Evolutionary conservation across 2,113 vertebrate species (phyloP), one percentile per base, ranked within the genome.

Genomic region (Phyllostomus discolor): DNA sequence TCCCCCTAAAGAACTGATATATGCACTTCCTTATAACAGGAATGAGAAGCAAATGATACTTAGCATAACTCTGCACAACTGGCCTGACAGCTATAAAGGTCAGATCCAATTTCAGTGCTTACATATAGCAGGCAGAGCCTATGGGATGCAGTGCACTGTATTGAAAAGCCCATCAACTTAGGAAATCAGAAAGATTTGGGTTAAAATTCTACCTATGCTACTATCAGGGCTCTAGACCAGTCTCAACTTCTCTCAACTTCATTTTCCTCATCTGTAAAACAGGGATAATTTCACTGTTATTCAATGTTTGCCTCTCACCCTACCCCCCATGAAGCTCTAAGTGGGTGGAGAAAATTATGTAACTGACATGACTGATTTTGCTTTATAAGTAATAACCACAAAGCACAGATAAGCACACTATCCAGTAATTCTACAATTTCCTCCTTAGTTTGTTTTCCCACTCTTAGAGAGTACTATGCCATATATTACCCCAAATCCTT

Each of bases 151-250:
- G 33, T 11, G 1, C 8, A 76, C 16, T 78, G 1, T 24, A 81
- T 7, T 83, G 62, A 59, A 88, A 87, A 90, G 70, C 20, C 64
- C 52, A 66, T 15, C 3, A 38, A 59, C 69, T 38, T 62, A 84
- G 43, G 57, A 85, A 95, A 96, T 59, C 72, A 48, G 38, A 88
- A 67, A 85, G n/a, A 83, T 76, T 41, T 57, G 62, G 41, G 57
- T 19, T 97, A 76, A 96, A 96, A 94, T 94, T n/a, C 48, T 62
- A 67, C 20, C 10, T 57, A n/a, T 9, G 66, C 31, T 79, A 66
- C 57, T 90, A 90, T 84, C 33, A 73, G 57, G 24, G 82, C 35
- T 96, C 62, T 80, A 88, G 69, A 81, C 38, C 79, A 88, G 64
- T 92, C 41, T 78, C 35, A 85, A 69, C 3, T 81, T 88, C 38